phyloP scores from a whole-genome alignment of 2,888 invertebrate species.

The Maniola hyperantus region DNA sequence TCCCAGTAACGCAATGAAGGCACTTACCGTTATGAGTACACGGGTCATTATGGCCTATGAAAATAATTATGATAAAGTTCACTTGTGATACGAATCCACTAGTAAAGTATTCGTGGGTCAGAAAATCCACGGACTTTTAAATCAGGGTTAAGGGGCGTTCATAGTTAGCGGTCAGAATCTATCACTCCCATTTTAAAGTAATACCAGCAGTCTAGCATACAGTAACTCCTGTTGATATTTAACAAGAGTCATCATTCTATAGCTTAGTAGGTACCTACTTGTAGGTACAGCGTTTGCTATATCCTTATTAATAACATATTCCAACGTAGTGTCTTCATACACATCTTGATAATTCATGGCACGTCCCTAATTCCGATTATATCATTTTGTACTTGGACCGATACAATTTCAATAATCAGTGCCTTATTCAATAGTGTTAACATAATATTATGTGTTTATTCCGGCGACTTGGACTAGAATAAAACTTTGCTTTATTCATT shows the following conservation, averaged over 20 bases:
- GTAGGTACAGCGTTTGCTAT: too few relatives aligned
- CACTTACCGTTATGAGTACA: conserved; percentile 64
- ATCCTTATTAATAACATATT: too few relatives aligned
- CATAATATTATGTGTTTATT: conserved; percentile 14
- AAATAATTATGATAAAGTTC: conserved; percentile 68
- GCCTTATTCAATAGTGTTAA: conserved; percentile 19
- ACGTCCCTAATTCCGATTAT: conserved; percentile 40
- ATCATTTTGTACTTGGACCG: conserved; percentile 39
- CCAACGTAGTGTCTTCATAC: conserved; percentile 26
- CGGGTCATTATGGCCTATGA: conserved; percentile 64
- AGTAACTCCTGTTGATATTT: too few relatives aligned
- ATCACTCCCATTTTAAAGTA: too few relatives aligned
- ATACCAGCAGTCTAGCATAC: too few relatives aligned
- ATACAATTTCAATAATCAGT: conserved; percentile 43
- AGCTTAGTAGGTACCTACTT: too few relatives aligned
- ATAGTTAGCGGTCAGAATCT: too few relatives aligned
- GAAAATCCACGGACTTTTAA: not conserved
- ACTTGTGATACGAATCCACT: conserved; percentile 48
- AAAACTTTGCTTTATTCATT: too few relatives aligned
- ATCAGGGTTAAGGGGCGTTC: too few relatives aligned
- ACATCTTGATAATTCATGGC: conserved; percentile 40
- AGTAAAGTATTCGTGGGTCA: conserved; percentile 1
- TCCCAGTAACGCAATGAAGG: conserved; percentile 66
- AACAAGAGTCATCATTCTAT: too few relatives aligned
- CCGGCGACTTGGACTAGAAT: not conserved